Evolutionary conservation across 2,888 invertebrate genomes (phyloP), one percentile per base, ranked within the genome.

Genomic region (Pelosia muscerda): DNA sequence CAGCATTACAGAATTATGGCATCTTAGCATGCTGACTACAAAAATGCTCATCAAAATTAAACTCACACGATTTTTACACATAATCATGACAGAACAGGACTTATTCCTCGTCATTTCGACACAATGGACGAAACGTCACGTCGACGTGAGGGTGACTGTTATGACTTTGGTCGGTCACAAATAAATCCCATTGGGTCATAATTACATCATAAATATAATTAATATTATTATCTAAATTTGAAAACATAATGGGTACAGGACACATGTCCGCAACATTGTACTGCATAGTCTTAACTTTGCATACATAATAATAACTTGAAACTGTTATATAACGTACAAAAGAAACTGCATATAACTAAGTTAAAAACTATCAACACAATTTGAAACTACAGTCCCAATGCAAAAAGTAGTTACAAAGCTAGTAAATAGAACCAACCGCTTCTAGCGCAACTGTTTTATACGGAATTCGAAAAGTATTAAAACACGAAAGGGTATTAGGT

Each of bases 401-500:
- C 15, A 13, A 61, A 55, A 66, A 55, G 19, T 49, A 61, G 38
- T 23, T 60, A 60, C 31, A 69, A 64, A 49, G 49, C 71, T 56
- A 59, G n/a, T 54, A 58, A 60, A 55, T 56, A 60, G 42, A 25
- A 66, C 15, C 10, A 64, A 57, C 59, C 34, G 28, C 23, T 26
- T 68, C 62, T 70, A 60, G 68, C n/a, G 6, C 34, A 64, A 60
- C 58, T 56, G 66, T 66, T 69, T 49, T 64, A 15, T 53, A 61
- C 22, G 11, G 38, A 67, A 75, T 28, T 74, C 26, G 83, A 83
- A 86, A 86, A 83, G 83, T 79, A 84, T 85, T 88, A 84, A 83
- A 86, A 86, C 84, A 87, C 75, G 84, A 87, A 88, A 84, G 83
- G 86, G 84, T 88, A 90, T 89, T 88, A 87, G 84, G 76, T 89